Base-by-base conservation (phyloP, 64 coral and sea anemone species). In the Anthopleura sola region DNA sequence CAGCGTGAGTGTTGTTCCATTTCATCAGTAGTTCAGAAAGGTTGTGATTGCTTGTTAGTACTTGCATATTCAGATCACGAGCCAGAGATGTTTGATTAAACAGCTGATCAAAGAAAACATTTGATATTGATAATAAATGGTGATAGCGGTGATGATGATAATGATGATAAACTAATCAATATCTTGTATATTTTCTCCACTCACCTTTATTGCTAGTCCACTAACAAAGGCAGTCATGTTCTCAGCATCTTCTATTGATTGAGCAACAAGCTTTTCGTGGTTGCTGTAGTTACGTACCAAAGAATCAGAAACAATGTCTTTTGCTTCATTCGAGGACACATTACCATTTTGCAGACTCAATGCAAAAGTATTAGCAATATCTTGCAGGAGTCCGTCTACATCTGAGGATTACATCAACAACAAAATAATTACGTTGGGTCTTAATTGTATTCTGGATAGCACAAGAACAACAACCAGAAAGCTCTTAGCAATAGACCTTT, bases 1-100 rank as follows among this genome's bases (percentile, higher is more conserved):
- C 34, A 36, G 38, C 76, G 68, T 86, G 89, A 19, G 89, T 80
- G 38, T 39, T 37, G 74, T 80, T 86, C 77, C 75, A 86, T 33
- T 14, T 33, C 7, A 79, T 38, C 46, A 84, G 54, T 23, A 91
- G 58, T 40, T 71, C 21, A 9, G 50, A 60, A 49, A 86, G 78
- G 48, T 86, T 91, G 14, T 17, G 26, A 20, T 49, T 28, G 47
- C 60, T 86, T 37, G 13, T 6, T 26, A 74, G 40, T 32, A 86
- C 60, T 31, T 33, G 26, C 17, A 48, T 1, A 32, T 82, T 38
- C 21, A 91, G 31, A 4, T 86, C 55, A 34, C 17, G 28, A 1
- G 83, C 83, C 44, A 68, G 46, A n/a, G 55, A 69, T 36, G 85
- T 44, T 20, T 91, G 75, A 39, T 78, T 86, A 20, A 81, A 64